A percentile compares a stretch with the other conserved stretches of the same genome.
Conservation (phyloP, 1,140 invertebrate genomes). For the Lysiphlebus fabarum region DNA sequence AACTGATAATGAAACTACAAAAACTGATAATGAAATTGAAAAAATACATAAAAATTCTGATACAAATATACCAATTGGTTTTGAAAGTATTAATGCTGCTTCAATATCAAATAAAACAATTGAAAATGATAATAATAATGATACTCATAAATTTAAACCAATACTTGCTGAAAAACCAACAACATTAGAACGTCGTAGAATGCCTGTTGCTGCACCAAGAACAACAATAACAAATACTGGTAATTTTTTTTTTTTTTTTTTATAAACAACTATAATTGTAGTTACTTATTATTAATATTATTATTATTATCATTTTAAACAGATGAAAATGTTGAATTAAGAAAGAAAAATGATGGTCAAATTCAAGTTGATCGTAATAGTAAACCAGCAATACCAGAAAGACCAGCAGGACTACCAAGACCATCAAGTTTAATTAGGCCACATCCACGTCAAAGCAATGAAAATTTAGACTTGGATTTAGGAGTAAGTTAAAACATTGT, state of each 20-base stretch:
- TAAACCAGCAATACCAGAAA: conserved; percentile 70
- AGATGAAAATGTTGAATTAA: conserved; percentile 46
- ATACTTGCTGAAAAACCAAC: conserved; percentile 42
- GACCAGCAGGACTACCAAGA: conserved; percentile 63
- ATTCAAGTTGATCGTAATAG: conserved; percentile 39
- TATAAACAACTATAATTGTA: conserved; percentile 21
- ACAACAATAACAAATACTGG: conserved; percentile 46
- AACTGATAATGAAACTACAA: conserved; percentile 26
- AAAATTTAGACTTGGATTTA: conserved; percentile 45
- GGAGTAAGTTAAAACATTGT: conserved; percentile 43
- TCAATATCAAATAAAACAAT: conserved; percentile 11
- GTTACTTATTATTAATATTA: conserved; percentile 12
- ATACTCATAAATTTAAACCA: conserved; percentile 34
- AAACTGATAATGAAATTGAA: conserved; percentile 20
- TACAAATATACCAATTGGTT: conserved; percentile 29
- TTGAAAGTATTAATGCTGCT: conserved; percentile 27
- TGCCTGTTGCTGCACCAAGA: conserved; percentile 58
- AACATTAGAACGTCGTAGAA: conserved; percentile 44
- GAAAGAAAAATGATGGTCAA: conserved; percentile 41
- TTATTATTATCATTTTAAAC: conserved; percentile 14
- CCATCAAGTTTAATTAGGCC: conserved; percentile 58
- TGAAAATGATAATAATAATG: conserved; percentile 27
- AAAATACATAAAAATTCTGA: conserved; percentile 26
- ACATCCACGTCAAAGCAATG: conserved; percentile 45
- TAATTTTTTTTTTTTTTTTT: conserved; percentile 15